Evolutionary conservation across 2,797 vertebrate genomes (phyloP), one percentile per base, ranked within the genome.

Genomic region (Sparus aurata): DNA sequence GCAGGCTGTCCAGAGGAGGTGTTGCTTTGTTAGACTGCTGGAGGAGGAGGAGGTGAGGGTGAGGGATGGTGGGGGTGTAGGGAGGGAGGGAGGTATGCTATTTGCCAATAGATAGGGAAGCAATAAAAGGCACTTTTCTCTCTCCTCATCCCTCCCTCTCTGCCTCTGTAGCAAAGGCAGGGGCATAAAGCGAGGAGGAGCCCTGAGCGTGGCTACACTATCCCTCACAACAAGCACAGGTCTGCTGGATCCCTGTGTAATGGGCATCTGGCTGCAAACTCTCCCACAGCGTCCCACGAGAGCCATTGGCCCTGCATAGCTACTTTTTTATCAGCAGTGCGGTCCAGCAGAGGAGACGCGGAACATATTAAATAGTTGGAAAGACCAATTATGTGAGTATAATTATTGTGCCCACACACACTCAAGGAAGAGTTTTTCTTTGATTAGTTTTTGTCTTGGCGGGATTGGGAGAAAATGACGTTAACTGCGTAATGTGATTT

Each of bases 31-130:
- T 80, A 41, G 72, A 59, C 45, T 61, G 69, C 43, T 82, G 49
- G 59, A 73, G 58, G 30, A 34, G 67, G 47, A 60, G 63, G 60
- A 64, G 57, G 53, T 34, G 45, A 5, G 66, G n/a, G n/a, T 16
- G 43, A 15, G 43, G 2, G 15, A 16, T 47, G 30, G 45, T 41
- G 72, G 18, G 52, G n/a, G n/a, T n/a, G n/a, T n/a, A n/a, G n/a
- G n/a, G 61, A 70, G 59, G 64, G 52, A 53, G 57, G 68, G 77
- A 70, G 58, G n/a, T 69, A 17, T 87, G 76, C 82, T 87, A 53
- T 90, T 91, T 89, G 83, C 88, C 82, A 88, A 83, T 83, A 87
- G 85, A 93, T 85, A 85, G 74, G 62, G 73, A 87, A 82, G 86
- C 85, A 89, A 91, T 92, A 93, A 92, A 93, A 83, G 76, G 41